A percentile compares a stretch with the other conserved stretches of the same genome.
Conservation (phyloP, 2,797 vertebrate species). For the Syngnathus rostellatus region DNA sequence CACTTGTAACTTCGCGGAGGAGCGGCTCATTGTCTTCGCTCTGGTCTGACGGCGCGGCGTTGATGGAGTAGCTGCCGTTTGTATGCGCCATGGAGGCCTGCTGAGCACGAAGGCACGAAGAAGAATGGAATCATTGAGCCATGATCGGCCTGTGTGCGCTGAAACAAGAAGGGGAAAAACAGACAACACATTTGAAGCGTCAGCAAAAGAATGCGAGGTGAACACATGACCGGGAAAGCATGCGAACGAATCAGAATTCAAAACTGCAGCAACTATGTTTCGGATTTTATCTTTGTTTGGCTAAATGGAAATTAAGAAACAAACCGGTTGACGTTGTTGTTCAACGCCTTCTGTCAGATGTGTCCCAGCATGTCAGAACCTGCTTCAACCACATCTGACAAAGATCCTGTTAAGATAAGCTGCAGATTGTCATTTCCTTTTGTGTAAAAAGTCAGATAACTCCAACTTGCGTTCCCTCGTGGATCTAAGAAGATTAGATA, state of each 20-base stretch:
- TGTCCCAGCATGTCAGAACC: neutral
- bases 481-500: neutral
- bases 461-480: neutral
- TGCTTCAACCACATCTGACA: neutral
- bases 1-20: conserved; percentile 43
- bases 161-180: neutral
- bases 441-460: neutral
- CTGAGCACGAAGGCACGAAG: neutral
- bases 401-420: neutral
- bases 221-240: conserved; percentile 6
- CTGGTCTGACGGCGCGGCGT: conserved; percentile 35
- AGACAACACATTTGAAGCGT: neutral
- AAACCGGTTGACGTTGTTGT: neutral
- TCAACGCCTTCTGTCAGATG: neutral
- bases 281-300: neutral
- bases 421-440: neutral
- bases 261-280: neutral
- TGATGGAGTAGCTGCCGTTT: conserved; percentile 48
- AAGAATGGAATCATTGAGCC: conserved; percentile 30
- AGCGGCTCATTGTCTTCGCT: conserved; percentile 53
- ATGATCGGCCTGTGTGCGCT: conserved; percentile 14
- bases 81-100: conserved; percentile 45
- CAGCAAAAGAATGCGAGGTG: conserved; percentile 2
- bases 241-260: neutral
- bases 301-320: neutral